Conservation (phyloP, 2,113 vertebrate species). For the Lipotes vexillifer region DNA sequence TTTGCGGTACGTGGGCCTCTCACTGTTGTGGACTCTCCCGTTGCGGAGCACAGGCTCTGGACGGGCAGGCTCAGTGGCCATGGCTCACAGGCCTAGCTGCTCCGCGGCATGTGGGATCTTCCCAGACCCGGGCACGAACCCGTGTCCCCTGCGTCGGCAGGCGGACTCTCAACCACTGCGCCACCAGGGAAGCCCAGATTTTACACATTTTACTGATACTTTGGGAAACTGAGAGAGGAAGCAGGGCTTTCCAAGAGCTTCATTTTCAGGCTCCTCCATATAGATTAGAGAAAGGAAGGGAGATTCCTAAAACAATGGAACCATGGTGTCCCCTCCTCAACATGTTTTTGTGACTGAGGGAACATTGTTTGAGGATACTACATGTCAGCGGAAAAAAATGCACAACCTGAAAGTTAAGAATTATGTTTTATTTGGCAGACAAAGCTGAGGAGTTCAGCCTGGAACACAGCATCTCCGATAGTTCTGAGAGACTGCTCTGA, state of each 20-base stretch:
- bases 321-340: background rate
- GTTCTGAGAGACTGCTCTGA: too few species aligned
- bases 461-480: too few species aligned
- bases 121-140: too few species aligned
- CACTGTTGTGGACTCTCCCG: too few species aligned
- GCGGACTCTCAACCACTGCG: too few species aligned
- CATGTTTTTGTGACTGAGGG: background rate
- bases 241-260: background rate
- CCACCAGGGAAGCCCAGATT: background rate
- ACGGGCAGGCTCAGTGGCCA: fast-evolving
- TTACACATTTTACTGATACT: background rate
- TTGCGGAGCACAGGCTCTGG: too few species aligned
- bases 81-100: too few species aligned
- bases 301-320: background rate
- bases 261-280: background rate
- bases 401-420: background rate
- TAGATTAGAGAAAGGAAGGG: background rate
- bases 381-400: background rate
- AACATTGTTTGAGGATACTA: background rate
- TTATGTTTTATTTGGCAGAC: too few species aligned
- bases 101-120: too few species aligned
- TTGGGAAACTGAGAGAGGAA: background rate
- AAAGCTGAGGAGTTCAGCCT: too few species aligned
- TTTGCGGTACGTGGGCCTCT: too few species aligned
- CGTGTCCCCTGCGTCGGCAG: too few species aligned